Base-by-base conservation (phyloP, 2,113 vertebrate species). In the Sylvilagus bachmani region DNA sequence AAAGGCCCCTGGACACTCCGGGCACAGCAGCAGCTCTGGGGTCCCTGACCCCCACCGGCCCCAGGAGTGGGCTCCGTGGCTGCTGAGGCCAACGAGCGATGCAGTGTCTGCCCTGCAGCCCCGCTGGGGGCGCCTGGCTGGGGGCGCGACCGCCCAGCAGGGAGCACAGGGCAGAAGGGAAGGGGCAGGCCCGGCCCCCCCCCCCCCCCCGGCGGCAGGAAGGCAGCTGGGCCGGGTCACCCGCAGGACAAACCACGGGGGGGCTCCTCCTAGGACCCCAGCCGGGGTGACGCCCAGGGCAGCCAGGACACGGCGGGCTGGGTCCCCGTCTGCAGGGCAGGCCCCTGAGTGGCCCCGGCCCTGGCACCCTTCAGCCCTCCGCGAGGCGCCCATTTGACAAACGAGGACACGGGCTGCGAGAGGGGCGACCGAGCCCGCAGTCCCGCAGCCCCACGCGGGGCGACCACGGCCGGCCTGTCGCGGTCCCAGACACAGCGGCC, bases 281-380 rank as follows among this genome's bases (percentile, higher is more conserved):
- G 78, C n/a, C 73, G 2, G 27, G 33, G 3, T 17, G 29, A 77
- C 51, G n/a, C 31, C 44, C 2, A 2, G 62, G 10, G 21, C 7
- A 25, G 58, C 55, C 70, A 0, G 14, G 24, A 53, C 36, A 2
- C 1, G 2, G 33, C 16, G 44, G 44, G 44, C 44, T 44, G 5
- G 44, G 44, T 53, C 33, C 84, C 14, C 19, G 2, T 36, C n/a
- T 22, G 21, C 0, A 62, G 36, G 69, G 38, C 29, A 36, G 21
- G n/a, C 3, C 33, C 27, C 7, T 22, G 62, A 24, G 11, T 0
- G 13, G 29, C 10, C 27, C 31, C 0, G 25, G 10, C 1, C 38
- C 38, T n/a, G 44, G 83, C 0, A 44, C 44, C 44, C 44, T 6
- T 44, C 44, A 44, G 44, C 44, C n/a, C n/a, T 44, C 44, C 6